Conservation (phyloP, 2,797 vertebrate genomes). For the Protonibea diacanthus region DNA sequence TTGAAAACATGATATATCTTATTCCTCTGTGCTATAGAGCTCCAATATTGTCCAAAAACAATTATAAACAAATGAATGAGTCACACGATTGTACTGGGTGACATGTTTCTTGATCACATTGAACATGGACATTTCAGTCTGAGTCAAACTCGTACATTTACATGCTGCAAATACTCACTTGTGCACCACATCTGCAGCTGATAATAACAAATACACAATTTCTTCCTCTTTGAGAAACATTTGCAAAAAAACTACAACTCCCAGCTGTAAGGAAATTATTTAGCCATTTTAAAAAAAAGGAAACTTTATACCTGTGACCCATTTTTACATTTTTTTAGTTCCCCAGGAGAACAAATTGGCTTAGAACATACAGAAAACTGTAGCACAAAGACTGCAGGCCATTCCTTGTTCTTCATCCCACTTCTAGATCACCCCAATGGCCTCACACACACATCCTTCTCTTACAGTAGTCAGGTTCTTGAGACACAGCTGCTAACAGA, state of each 20-base stretch:
- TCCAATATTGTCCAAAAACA: background rate
- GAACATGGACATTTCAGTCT: background rate
- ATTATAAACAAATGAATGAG: background rate
- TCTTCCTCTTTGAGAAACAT: background rate
- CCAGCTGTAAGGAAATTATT: too few relatives aligned
- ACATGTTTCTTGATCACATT: background rate
- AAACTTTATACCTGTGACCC: too few relatives aligned
- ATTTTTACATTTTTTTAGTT: too few relatives aligned
- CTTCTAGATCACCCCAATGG: background rate
- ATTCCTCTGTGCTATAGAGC: background rate
- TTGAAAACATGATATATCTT: background rate
- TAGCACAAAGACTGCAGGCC: background rate
- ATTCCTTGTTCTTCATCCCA: constrained; percentile 4
- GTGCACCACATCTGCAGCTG: background rate
- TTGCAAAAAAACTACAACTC: too few relatives aligned
- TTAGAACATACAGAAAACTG: background rate
- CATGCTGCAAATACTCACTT: background rate
- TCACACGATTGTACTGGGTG: too few relatives aligned
- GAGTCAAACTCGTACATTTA: background rate
- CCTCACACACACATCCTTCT: constrained; percentile 29
- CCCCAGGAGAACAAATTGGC: too few relatives aligned
- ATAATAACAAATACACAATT: background rate
- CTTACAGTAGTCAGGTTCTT: constrained; percentile 65
- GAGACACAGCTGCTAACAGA: constrained; percentile 81
- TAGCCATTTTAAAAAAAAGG: too few relatives aligned